Base-by-base conservation (phyloP, 2,888 invertebrate genomes). In the Diloba caeruleocephala region DNA sequence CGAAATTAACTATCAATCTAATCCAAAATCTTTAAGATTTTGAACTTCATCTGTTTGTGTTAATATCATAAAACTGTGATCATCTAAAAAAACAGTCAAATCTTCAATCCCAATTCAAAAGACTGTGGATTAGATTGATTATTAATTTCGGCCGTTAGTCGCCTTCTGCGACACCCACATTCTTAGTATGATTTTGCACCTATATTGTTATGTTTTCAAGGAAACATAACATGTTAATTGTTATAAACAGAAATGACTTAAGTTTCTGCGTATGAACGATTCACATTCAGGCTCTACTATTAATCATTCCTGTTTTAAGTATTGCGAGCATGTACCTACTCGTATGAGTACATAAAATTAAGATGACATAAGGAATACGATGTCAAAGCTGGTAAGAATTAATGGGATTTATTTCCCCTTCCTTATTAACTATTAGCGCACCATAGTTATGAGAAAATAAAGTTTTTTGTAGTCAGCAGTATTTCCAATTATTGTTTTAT, bases 401-500 rank as follows among this genome's bases (percentile, higher is more conserved):
- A 6, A 26, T 43, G 28, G 31, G 8, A 39, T 51, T 34, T 37
- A n/a, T 64, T 64, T 64, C 66, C 51, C 46, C 33, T 58, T 65
- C 60, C 71, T 41, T 34, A 21, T 58, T 56, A 15, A 15, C 4
- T 10, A 26, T 32, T 60, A 28, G 12, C 15, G 12, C 14, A 31
- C n/a, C 8, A 34, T 37, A 19, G 12, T 41, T 56, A 63, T 69
- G 70, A 36, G 63, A 64, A 63, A 25, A 9, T 15, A 1, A 25
- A 14, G 10, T 17, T 59, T 70, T 63, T 60, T 45, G 6, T n/a
- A 33, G 8, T 6, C 10, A 32, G 32, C 31, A 5, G 7, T 37
- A 42, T 54, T 72, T 71, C 69, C 28, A 73, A 72, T 56, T 23
- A 71, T 75, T 71, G 55, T 75, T 8, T 9, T 46, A 23, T 60